Conservation (phyloP, 2,113 vertebrate genomes). For the Ranitomeya imitator region DNA sequence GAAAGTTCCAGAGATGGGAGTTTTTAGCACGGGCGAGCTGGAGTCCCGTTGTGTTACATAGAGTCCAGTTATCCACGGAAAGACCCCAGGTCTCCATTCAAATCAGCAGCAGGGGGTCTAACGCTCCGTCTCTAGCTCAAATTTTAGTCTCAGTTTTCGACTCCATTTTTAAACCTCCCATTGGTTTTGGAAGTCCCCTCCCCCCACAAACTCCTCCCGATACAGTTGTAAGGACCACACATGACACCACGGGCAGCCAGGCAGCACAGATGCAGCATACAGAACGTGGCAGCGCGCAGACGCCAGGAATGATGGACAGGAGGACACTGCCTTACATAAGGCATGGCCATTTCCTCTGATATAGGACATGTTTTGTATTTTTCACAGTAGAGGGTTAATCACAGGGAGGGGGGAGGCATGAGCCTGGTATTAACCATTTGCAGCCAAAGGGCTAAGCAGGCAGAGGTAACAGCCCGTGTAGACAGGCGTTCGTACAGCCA, state of each 20-base stretch:
- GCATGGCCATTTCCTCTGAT: neutral
- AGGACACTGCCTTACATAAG: neutral
- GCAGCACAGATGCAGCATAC: constrained; percentile 36
- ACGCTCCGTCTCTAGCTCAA: neutral
- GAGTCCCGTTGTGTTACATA: neutral
- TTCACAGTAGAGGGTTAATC: constrained; percentile 45
- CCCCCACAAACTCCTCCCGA: neutral
- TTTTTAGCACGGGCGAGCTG: neutral
- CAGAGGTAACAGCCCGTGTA: constrained; percentile 26
- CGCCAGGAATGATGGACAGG: neutral
- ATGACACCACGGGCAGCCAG: constrained; percentile 26
- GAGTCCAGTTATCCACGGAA: constrained; percentile 14
- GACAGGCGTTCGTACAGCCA: neutral
- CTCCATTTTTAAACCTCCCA: neutral
- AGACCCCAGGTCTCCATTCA: constrained; percentile 18
- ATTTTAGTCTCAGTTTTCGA: neutral
- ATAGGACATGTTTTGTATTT: neutral
- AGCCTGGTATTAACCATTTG: constrained; percentile 38
- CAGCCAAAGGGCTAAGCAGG: constrained; percentile 35
- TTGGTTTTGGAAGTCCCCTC: neutral
- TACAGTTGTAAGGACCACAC: neutral
- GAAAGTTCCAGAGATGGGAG: constrained; percentile 45
- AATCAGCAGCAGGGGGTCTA: constrained; percentile 46
- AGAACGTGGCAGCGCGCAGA: constrained; percentile 17
- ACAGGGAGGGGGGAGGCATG: neutral